These are phyloP conservation scores for Nasonia oneida DNA, from an alignment of 2,888 invertebrate species.

Conservation along the genomic window DNA sequence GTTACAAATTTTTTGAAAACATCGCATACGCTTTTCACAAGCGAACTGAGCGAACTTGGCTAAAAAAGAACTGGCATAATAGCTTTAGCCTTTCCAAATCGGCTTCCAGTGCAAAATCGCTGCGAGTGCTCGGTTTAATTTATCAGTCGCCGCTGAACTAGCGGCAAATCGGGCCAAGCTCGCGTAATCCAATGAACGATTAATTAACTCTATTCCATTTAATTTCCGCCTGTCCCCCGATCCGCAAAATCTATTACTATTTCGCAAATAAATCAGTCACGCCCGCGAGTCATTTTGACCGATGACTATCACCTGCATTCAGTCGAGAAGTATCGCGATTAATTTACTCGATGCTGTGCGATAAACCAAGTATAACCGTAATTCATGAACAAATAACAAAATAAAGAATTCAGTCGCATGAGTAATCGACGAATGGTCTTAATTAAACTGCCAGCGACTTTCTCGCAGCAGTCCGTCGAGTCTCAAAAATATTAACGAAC, in stretches of 20 bases:
- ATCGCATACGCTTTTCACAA: no score
- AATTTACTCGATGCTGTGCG: neutral
- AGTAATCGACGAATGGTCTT: neutral
- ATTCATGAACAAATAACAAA: neutral
- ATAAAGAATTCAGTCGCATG: no score
- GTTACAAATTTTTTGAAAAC: no score
- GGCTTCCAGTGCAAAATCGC: neutral
- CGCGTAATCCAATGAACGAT: constrained; percentile 29
- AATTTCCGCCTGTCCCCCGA: constrained; percentile 8
- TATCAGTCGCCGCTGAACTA: constrained; percentile 8
- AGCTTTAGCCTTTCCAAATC: neutral
- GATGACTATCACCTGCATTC: no score
- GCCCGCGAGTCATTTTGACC: neutral
- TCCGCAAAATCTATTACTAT: constrained; percentile 25
- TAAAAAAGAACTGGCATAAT: neutral
- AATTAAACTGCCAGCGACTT: neutral
- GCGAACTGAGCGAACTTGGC: no score
- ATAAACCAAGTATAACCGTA: neutral
- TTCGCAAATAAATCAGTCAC: constrained; percentile 2
- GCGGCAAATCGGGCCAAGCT: constrained; percentile 19
- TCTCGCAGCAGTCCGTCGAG: no score
- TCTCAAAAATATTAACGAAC: constrained; percentile 58
- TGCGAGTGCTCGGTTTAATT: neutral
- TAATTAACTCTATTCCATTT: constrained; percentile 47
- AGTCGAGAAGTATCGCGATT: no score